A percentile compares a stretch with the other conserved stretches of the same genome.
Evolutionary conservation across 2,888 invertebrate species (phyloP).

Genomic region (Diplazon laetatorius): DNA sequence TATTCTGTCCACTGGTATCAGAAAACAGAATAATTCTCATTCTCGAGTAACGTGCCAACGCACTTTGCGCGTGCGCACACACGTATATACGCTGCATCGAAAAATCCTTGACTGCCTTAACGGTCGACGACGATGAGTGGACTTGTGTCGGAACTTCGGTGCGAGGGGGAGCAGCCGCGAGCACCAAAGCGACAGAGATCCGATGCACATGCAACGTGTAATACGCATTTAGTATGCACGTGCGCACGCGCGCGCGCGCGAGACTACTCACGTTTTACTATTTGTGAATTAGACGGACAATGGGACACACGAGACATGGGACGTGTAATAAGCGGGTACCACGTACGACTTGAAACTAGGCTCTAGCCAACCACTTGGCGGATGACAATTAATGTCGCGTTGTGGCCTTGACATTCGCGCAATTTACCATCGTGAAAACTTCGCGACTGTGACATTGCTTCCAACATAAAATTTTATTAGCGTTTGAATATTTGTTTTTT

Average conservation of each 20-base stretch:
- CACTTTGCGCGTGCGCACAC: not conserved
- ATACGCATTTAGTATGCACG: conserved; percentile 68
- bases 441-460: not conserved
- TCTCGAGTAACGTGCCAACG: conserved; percentile 52
- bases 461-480: not conserved
- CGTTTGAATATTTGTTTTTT: no score
- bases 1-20: no score
- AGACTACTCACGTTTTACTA: conserved; percentile 70
- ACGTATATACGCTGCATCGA: conserved; percentile 7
- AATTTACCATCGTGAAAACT: conserved; percentile 43
- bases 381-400: conserved; percentile 49
- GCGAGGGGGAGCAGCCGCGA: not conserved
- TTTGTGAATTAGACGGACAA: conserved; percentile 74
- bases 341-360: conserved; percentile 40
- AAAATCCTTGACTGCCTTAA: conserved; percentile 70
- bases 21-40: conserved; percentile 17
- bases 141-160: not conserved
- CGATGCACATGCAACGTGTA: no score
- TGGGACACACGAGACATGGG: conserved; percentile 59
- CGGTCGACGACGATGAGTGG: conserved; percentile 65
- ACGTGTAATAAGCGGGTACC: conserved; percentile 57
- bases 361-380: conserved; percentile 43
- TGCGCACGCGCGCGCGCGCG: no score
- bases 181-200: no score
- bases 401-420: conserved; percentile 62